Percentiles rank a stretch among this genome's conserved stretches.
phyloP scores from a whole-genome alignment of 2,888 invertebrate genomes.

The Epirrhoe alternata region DNA sequence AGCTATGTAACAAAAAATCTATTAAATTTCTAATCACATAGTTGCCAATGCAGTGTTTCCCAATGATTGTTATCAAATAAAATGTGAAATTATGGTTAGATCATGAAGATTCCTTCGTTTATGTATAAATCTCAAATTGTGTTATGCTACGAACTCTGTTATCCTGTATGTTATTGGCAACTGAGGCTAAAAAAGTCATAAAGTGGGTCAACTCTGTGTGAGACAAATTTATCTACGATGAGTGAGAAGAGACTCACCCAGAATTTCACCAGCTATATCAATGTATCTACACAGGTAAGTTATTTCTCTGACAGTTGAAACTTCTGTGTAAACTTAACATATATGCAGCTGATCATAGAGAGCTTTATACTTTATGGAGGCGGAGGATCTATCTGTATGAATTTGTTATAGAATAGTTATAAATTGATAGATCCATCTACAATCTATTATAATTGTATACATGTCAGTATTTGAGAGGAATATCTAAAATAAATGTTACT shows the following conservation, averaged over 20 bases:
- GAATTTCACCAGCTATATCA: conserved; percentile 85
- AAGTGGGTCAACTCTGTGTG: conserved; percentile 70
- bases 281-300: conserved; percentile 73
- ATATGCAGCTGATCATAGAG: too few relatives aligned
- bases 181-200: conserved; percentile 47
- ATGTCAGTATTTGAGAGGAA: too few relatives aligned
- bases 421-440: too few relatives aligned
- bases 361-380: too few relatives aligned
- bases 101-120: conserved; percentile 69
- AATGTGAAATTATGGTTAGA: conserved; percentile 59
- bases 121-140: conserved; percentile 47
- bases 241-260: conserved; percentile 82
- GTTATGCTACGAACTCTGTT: conserved; percentile 5
- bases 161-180: conserved; percentile 45
- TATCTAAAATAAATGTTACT: too few relatives aligned
- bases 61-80: conserved; percentile 75
- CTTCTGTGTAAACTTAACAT: too few relatives aligned
- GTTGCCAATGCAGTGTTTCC: conserved; percentile 39
- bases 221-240: conserved; percentile 73
- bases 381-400: too few relatives aligned
- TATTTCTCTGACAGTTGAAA: neutral
- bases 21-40: conserved; percentile 13
- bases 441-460: too few relatives aligned
- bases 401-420: neutral
- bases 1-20: neutral